A percentile compares a stretch with the other conserved stretches of the same genome.
These are phyloP conservation scores for Pempheris klunzingeri DNA, from an alignment of 2,797 vertebrate species.

Conservation along the genomic window DNA sequence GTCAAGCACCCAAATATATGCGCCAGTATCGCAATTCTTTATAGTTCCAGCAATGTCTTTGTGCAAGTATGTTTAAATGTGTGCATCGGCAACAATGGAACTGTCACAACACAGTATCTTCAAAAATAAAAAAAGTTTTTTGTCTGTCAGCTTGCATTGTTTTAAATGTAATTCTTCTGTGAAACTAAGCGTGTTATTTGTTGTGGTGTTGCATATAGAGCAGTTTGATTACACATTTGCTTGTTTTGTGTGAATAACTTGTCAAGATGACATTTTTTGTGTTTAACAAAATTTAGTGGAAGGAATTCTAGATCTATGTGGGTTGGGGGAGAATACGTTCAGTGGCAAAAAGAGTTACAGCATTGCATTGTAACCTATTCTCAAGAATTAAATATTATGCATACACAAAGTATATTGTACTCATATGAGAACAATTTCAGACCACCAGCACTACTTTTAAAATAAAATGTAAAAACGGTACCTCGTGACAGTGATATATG, in stretches of 20 bases:
- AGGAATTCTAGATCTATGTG: constrained; percentile 84
- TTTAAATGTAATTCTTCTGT: constrained; percentile 89
- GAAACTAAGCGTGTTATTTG: constrained; percentile 87
- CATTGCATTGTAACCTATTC: constrained; percentile 89
- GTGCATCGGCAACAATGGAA: constrained; percentile 87
- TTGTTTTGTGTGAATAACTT: constrained; percentile 88
- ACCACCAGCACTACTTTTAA: constrained; percentile 91
- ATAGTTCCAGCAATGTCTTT: constrained; percentile 88
- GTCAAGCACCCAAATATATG: constrained; percentile 75
- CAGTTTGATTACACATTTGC: constrained; percentile 87
- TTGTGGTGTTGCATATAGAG: constrained; percentile 89
- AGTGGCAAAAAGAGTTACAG: constrained; percentile 87
- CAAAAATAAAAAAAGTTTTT: constrained; percentile 86
- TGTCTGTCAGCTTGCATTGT: constrained; percentile 90
- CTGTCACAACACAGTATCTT: constrained; percentile 87
- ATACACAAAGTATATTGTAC: constrained; percentile 89
- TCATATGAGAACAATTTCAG: constrained; percentile 88
- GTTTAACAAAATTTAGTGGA: constrained; percentile 81
- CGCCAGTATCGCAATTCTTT: constrained; percentile 79
- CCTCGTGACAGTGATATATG: constrained; percentile 89
- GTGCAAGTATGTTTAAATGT: constrained; percentile 89
- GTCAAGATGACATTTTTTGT: constrained; percentile 86
- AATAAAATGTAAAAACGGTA: constrained; percentile 87
- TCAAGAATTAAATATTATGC: constrained; percentile 89
- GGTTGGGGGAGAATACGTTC: constrained; percentile 74